Evolutionary conservation across 2,888 invertebrate genomes (phyloP).

Genomic region (Furcula furcula): DNA sequence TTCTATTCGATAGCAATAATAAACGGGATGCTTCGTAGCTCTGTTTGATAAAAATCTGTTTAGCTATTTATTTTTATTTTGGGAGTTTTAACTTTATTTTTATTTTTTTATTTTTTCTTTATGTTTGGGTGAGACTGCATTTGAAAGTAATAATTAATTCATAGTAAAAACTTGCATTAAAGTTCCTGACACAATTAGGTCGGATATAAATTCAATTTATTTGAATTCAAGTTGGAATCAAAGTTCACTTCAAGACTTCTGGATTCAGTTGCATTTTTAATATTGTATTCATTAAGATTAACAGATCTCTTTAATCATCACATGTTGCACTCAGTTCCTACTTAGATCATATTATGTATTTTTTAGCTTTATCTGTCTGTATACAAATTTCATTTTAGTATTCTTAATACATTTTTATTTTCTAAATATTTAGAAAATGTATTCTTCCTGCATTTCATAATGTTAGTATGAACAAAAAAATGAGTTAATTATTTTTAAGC

Average conservation of each 20-base stretch:
- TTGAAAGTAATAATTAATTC: slow-evolving; percentile 14
- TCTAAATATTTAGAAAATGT: slow-evolving; percentile 52
- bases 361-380: slow-evolving; percentile 65
- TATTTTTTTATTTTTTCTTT: neutral
- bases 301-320: slow-evolving; percentile 73
- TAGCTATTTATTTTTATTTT: no score
- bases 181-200: slow-evolving; percentile 39
- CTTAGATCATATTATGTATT: slow-evolving; percentile 68
- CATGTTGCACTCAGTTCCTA: slow-evolving; percentile 77
- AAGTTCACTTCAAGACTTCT: slow-evolving; percentile 33
- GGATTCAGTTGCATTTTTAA: slow-evolving; percentile 69
- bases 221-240: slow-evolving; percentile 11
- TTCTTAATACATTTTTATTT: slow-evolving; percentile 25
- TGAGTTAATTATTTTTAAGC: slow-evolving; percentile 43
- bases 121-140: slow-evolving; percentile 24
- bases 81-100: neutral
- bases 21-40: no score
- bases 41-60: no score
- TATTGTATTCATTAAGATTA: slow-evolving; percentile 58
- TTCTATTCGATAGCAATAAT: no score
- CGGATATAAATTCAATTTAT: slow-evolving; percentile 21
- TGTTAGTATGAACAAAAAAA: slow-evolving; percentile 30
- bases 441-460: slow-evolving; percentile 50
- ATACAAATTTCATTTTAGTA: slow-evolving; percentile 35
- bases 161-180: slow-evolving; percentile 17